A percentile compares a stretch with the other conserved stretches of the same genome.
phyloP scores from a whole-genome alignment of 2,797 vertebrate species.

The Salarias fasciatus region DNA sequence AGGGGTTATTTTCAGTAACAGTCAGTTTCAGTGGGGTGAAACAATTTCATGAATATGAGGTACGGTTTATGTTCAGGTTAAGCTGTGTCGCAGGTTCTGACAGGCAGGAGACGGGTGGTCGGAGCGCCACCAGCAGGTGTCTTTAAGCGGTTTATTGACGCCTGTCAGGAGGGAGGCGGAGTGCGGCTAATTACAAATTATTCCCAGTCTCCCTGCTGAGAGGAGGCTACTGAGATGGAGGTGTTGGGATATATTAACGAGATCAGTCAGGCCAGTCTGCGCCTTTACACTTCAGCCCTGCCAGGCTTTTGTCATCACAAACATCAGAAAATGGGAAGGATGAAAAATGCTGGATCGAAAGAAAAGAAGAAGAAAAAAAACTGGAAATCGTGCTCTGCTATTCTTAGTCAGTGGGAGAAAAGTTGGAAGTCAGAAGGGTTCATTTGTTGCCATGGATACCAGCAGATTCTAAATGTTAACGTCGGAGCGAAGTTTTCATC shows the following conservation, averaged over 20 bases:
- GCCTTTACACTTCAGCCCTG: not conserved
- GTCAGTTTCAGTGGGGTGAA: no score
- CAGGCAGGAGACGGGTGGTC: slow-evolving; percentile 10
- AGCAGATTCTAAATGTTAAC: not conserved
- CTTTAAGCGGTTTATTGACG: slow-evolving; percentile 66
- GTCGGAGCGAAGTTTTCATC: not conserved
- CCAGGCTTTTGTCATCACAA: not conserved
- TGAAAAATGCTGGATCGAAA: not conserved
- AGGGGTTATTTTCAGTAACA: no score
- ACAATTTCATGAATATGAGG: slow-evolving; percentile 19
- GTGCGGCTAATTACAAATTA: slow-evolving; percentile 53
- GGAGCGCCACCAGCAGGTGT: slow-evolving; percentile 5
- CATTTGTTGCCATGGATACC: slow-evolving; percentile 8
- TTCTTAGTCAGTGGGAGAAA: slow-evolving; percentile 5
- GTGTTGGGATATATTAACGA: slow-evolving; percentile 34
- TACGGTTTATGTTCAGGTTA: not conserved
- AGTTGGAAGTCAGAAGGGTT: not conserved
- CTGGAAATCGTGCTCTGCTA: not conserved
- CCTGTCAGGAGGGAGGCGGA: slow-evolving; percentile 40
- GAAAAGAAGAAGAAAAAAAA: not conserved
- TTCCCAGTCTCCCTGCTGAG: slow-evolving; percentile 14
- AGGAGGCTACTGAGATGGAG: slow-evolving; percentile 23
- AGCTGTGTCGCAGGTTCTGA: no score
- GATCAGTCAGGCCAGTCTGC: slow-evolving; percentile 54
- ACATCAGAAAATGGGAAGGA: not conserved